Base-by-base conservation (phyloP, 2,113 vertebrate species). In the Anser brachyrhynchus region DNA sequence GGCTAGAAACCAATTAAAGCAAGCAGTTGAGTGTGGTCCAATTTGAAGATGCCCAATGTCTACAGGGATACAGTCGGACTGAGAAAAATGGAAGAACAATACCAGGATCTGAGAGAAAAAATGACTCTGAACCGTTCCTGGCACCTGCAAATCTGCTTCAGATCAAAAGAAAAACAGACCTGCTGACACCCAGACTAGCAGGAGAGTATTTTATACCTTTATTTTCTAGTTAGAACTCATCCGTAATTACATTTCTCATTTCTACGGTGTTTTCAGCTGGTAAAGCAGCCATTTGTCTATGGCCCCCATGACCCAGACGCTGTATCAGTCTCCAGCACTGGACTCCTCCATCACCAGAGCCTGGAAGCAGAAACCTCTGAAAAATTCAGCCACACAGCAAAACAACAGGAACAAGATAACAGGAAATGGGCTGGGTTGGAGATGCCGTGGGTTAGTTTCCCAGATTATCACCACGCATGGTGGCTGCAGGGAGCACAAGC, bases 161-260 rank as follows among this genome's bases (percentile, higher is more conserved):
- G 29, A 46, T 41, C 73, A 67, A 55, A 88, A 73, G n/a, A 21
- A 49, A 73, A 61, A 13, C 54, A 67, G 52, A 14, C 13, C 26
- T 74, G 18, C 39, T 75, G 74, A 61, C 61, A 69, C 22, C 13
- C 26, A 37, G 35, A 25, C 22, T 55, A 78, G 11, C 17, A 67
- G 23, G 25, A 55, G 21, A 78, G 25, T 67, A 49, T 67, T 73
- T 78, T 73, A 13, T 84, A 49, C 39, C 39, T 73, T 73, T n/a
- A 20, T 89, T 92, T 88, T 73, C 43, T 73, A 75, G 57, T 52
- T 58, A 70, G 69, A 84, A 58, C 55, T 64, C 35, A n/a, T 37
- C 35, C 64, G 55, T 23, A 84, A 44, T 64, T 51, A 8, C 19
- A 21, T 57, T 75, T 89, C 49, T 44, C 3, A 23, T 69, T 80